Conservation (phyloP, 92 coral and sea anemone species). For the Epizoanthus stellaris region DNA sequence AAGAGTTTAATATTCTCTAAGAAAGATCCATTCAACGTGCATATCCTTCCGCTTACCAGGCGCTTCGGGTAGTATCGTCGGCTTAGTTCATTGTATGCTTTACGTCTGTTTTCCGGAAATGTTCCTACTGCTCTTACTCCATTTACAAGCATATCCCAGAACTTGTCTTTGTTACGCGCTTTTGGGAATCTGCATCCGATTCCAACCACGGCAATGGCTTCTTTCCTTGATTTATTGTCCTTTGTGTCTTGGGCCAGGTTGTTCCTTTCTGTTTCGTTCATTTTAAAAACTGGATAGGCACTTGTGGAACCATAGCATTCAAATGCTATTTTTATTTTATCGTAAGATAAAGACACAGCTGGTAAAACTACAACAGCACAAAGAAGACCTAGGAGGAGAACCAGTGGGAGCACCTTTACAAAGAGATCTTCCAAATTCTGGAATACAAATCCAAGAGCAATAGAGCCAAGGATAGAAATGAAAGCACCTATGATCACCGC, state of each 20-base stretch:
- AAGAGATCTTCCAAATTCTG: conserved; percentile 46
- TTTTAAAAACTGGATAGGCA: background rate
- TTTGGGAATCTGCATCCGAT: conserved; percentile 63
- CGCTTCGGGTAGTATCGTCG: conserved; percentile 50
- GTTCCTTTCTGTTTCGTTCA: conserved; percentile 13
- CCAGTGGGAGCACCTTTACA: conserved; percentile 53
- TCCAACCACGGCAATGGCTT: conserved; percentile 56
- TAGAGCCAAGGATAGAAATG: conserved; percentile 49
- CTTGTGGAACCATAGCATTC: background rate
- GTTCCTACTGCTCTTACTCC: conserved; percentile 43
- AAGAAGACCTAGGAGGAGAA: conserved; percentile 44
- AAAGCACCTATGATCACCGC: conserved; percentile 52
- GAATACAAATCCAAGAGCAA: conserved; percentile 57
- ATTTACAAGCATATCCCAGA: conserved; percentile 63
- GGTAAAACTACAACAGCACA: conserved; percentile 50
- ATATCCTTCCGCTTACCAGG: conserved; percentile 52
- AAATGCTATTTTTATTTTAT: conserved; percentile 30
- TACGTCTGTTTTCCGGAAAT: conserved; percentile 46
- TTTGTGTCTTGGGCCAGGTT: background rate
- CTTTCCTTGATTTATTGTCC: background rate
- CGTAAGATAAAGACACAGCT: conserved; percentile 29
- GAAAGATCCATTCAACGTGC: conserved; percentile 57
- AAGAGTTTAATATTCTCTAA: conserved; percentile 51
- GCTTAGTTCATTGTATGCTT: conserved; percentile 12
- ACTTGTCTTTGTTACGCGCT: conserved; percentile 53